A percentile compares a stretch with the other conserved stretches of the same genome.
Conservation (phyloP, 2,797 vertebrate genomes). For the Pitangus sulphuratus region DNA sequence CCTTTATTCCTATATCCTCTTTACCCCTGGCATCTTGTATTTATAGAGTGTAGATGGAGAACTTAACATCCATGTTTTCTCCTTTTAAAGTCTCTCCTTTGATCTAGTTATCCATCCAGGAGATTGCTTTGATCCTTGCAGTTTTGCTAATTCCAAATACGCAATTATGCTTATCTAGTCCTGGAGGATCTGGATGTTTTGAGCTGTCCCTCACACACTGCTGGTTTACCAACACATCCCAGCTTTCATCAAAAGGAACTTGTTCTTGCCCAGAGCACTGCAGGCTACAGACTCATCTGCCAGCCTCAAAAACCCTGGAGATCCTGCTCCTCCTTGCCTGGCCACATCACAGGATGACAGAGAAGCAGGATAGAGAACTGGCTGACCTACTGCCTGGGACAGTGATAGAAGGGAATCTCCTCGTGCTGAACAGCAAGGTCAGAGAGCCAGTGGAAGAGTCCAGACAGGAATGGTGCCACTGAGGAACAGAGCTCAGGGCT, state of each 20-base stretch:
- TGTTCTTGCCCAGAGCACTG: constrained; percentile 20
- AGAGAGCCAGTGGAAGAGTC: not conserved
- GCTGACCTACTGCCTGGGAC: not conserved
- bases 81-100: constrained; percentile 59
- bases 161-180: constrained; percentile 59
- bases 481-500: not conserved
- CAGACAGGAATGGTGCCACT: not conserved
- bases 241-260: constrained; percentile 12
- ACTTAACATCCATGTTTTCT: constrained; percentile 62
- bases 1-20: constrained; percentile 41
- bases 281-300: not conserved
- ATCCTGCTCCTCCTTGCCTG: not conserved
- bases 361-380: not conserved
- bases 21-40: constrained; percentile 53
- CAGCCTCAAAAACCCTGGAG: not conserved
- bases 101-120: constrained; percentile 55
- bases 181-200: constrained; percentile 50
- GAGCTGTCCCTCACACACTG: not conserved
- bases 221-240: constrained; percentile 27
- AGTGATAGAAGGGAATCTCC: not conserved
- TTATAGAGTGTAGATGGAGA: constrained; percentile 33
- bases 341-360: not conserved
- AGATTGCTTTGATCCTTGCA: constrained; percentile 61
- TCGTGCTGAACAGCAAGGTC: not conserved
- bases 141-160: constrained; percentile 58